These are phyloP conservation scores for Prionace glauca DNA, from an alignment of 2,797 vertebrate genomes.

Conservation along the genomic window DNA sequence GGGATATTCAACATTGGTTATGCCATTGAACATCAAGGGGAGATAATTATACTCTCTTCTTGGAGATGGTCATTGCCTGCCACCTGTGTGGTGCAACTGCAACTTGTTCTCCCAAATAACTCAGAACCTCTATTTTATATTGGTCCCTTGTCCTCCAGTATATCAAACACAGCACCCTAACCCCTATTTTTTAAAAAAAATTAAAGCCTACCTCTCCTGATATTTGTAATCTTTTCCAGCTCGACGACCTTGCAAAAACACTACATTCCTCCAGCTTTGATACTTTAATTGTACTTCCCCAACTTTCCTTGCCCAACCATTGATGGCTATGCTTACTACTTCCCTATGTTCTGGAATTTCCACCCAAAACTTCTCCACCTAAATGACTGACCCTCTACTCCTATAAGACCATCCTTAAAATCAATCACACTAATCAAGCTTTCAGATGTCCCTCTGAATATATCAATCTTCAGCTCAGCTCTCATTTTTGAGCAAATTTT, in stretches of 20 bases:
- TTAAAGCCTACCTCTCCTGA: too few relatives aligned
- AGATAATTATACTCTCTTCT: too few relatives aligned
- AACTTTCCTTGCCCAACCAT: background rate
- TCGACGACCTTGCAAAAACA: background rate
- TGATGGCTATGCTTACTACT: background rate
- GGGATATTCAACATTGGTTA: too few relatives aligned
- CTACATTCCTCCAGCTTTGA: background rate
- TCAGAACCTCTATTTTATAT: background rate
- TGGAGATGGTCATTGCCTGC: too few relatives aligned
- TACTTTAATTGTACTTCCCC: background rate
- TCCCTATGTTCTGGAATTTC: background rate
- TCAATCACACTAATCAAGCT: background rate
- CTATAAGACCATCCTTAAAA: background rate
- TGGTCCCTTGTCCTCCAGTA: background rate
- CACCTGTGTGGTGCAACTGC: too few relatives aligned
- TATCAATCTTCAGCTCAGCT: background rate
- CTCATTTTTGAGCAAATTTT: background rate
- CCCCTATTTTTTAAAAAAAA: background rate
- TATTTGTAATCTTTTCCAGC: background rate
- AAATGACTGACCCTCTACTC: background rate
- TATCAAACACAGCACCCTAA: background rate
- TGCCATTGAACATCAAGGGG: too few relatives aligned
- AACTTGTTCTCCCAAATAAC: background rate
- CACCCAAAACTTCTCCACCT: background rate
- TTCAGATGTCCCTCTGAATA: background rate